phyloP scores from a whole-genome alignment of 2,888 invertebrate genomes.

The Drosophila emarginata region DNA sequence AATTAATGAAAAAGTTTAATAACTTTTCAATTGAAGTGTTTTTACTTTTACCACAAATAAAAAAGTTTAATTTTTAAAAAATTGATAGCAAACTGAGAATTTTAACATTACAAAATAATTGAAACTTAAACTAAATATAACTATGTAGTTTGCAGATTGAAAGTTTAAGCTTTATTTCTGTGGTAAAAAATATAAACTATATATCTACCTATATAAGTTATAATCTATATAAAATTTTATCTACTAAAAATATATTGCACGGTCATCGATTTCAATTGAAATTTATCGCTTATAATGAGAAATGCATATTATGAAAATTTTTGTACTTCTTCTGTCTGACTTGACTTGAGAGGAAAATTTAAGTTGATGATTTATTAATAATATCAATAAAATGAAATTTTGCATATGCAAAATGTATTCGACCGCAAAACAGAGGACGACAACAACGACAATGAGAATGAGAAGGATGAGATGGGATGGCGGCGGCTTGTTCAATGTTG shows the following conservation, averaged over 20 bases:
- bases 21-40: too few species aligned
- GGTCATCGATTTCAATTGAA: background rate
- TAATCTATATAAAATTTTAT: background rate
- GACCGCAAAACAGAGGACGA: slow-evolving; percentile 22
- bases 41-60: too few species aligned
- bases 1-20: too few species aligned
- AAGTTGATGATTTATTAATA: slow-evolving; percentile 70
- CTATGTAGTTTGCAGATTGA: too few species aligned
- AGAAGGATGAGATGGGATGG: background rate
- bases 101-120: too few species aligned
- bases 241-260: background rate
- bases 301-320: background rate
- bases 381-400: slow-evolving; percentile 70
- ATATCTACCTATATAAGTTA: background rate
- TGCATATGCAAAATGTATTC: slow-evolving; percentile 61
- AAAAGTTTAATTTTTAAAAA: too few species aligned
- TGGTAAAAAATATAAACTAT: too few species aligned
- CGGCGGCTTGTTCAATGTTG: slow-evolving; percentile 2
- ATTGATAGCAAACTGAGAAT: too few species aligned
- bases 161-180: too few species aligned
- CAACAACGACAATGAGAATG: slow-evolving; percentile 1
- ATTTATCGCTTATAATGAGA: background rate
- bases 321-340: slow-evolving; percentile 15
- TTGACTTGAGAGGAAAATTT: slow-evolving; percentile 36
- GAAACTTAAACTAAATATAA: too few species aligned